Evolutionary conservation across 92 coral and sea anemone genomes (phyloP), one percentile per base, ranked within the genome.

Genomic region (Palythoa grandis): DNA sequence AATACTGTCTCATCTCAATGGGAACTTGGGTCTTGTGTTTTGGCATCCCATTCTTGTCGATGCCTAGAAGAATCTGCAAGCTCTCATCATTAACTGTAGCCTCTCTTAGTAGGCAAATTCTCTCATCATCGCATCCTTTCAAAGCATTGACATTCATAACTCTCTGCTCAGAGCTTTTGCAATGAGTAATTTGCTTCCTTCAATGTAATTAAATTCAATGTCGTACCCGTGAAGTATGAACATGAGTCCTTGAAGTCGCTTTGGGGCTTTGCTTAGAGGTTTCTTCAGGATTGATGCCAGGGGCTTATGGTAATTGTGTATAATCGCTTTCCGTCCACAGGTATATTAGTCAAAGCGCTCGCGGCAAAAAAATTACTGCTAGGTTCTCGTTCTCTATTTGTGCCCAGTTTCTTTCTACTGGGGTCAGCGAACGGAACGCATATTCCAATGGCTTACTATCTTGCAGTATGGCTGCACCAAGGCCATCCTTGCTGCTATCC

Each of bases 121-220:
- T 52, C 75, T 61, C 86, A 61, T 82, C 86, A 4, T 22, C 87
- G 10, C 16, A 56, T 11, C 61, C 61, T 56, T 50, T 40, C 11
- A 70, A 39, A 20, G 77, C 78, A 22, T 70, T 43, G 13, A 68
- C 50, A 24, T 70, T 68, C 43, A 48, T 69, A 17, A 66, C 14
- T 13, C 87, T 83, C 87, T 43, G 60, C 78, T 69, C 1, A 84
- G 53, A 0, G 87, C 72, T 53, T 84, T 70, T 9, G 87, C 87
- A 56, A 56, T 11, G 11, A 11, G 61, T 56, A 56, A 56, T 56
- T 56, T 56, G 61, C 61, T 8, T 1, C 80, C 78, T 84, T 65
- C 4, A 20, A 19, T 20, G 68, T 52, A 84, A 12, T 52, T 14
- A 16, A 72, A 50, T 19, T 84, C 72, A 25, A 71, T 56, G 19